These are phyloP conservation scores for Paratilapia polleni DNA, from an alignment of 2,113 vertebrate species.

Conservation along the genomic window DNA sequence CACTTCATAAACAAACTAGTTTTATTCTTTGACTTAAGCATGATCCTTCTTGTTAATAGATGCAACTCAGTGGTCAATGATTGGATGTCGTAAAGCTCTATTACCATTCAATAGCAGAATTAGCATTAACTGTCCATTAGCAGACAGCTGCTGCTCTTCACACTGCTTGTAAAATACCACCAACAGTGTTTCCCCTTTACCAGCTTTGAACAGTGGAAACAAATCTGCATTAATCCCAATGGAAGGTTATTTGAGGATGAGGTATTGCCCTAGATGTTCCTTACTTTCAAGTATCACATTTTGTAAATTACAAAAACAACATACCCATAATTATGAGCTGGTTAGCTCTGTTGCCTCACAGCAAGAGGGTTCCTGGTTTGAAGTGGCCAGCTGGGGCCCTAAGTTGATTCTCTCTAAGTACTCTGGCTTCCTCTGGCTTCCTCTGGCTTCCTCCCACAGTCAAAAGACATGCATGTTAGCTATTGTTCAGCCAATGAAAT, in stretches of 20 bases:
- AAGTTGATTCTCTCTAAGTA: background rate
- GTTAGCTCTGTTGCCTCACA: background rate
- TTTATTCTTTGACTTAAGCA: background rate
- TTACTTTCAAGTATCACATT: too few species aligned
- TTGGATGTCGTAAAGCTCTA: slow-evolving; percentile 26
- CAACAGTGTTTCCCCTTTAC: slow-evolving; percentile 16
- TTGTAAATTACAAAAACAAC: too few species aligned
- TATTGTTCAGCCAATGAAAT: background rate
- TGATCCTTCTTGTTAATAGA: slow-evolving; percentile 7
- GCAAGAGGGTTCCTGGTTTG: background rate
- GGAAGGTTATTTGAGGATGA: too few species aligned
- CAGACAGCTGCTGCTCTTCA: slow-evolving; percentile 24
- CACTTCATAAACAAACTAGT: background rate
- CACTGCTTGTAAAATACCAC: slow-evolving; percentile 48
- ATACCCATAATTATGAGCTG: too few species aligned
- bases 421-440: background rate
- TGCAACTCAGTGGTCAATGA: slow-evolving; percentile 15
- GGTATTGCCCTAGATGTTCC: too few species aligned
- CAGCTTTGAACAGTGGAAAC: background rate
- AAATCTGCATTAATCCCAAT: too few species aligned
- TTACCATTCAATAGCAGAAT: slow-evolving; percentile 38
- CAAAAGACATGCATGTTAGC: background rate
- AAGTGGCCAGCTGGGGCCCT: background rate
- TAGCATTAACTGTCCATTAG: slow-evolving; percentile 35
- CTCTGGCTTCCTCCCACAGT: background rate